Conservation (phyloP, 2,888 invertebrate genomes). For the Fragum sueziense region DNA sequence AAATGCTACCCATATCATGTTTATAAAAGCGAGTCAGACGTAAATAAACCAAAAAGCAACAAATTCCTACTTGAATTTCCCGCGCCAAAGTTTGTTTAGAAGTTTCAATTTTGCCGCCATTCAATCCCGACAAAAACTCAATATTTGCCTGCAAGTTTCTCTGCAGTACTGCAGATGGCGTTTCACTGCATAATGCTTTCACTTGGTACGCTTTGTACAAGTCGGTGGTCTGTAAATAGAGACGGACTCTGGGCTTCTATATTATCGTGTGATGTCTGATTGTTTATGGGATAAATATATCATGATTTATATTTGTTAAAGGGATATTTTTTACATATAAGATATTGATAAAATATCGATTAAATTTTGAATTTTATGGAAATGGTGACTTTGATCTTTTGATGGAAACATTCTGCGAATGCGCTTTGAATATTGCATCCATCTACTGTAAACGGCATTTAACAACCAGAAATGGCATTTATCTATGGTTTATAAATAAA, state of each 20-base stretch:
- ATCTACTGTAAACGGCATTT: no score
- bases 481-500: no score
- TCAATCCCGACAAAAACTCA: slow-evolving; percentile 53
- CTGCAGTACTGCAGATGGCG: slow-evolving; percentile 48
- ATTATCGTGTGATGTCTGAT: not conserved
- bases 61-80: slow-evolving; percentile 54
- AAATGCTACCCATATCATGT: slow-evolving; percentile 18
- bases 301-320: not conserved
- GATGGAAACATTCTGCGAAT: no score
- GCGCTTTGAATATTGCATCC: no score
- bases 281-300: not conserved
- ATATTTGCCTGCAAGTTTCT: slow-evolving; percentile 48
- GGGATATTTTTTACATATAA: not conserved
- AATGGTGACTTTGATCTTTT: no score
- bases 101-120: slow-evolving; percentile 62
- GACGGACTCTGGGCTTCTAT: not conserved
- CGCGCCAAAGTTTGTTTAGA: slow-evolving; percentile 49
- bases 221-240: not conserved
- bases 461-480: no score
- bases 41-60: slow-evolving; percentile 27
- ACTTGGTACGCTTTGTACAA: slow-evolving; percentile 10
- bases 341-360: not conserved
- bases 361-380: not conserved
- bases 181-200: slow-evolving; percentile 25
- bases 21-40: slow-evolving; percentile 5